phyloP scores from a whole-genome alignment of 1,140 invertebrate genomes.

The Lasaia peninsularis region DNA sequence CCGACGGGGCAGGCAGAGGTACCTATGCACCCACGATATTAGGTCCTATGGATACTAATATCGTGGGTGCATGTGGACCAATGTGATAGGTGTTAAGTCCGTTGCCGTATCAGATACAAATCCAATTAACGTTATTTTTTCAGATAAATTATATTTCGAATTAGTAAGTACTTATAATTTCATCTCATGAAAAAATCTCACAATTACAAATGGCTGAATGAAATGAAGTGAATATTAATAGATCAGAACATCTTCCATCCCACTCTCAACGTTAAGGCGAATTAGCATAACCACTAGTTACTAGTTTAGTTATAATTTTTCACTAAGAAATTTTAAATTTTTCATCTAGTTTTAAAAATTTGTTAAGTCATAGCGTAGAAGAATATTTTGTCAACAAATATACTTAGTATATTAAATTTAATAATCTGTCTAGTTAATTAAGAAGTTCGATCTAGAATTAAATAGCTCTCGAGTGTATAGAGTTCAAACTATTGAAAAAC shows the following conservation, averaged over 20 bases:
- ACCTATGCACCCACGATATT: too few relatives aligned
- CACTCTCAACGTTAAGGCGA: slow-evolving; percentile 50
- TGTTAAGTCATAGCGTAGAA: slow-evolving; percentile 68
- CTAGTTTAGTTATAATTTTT: slow-evolving; percentile 52
- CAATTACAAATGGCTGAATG: neutral
- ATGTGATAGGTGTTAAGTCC: too few relatives aligned
- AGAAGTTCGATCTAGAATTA: slow-evolving; percentile 49
- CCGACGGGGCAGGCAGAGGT: too few relatives aligned
- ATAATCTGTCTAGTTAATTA: slow-evolving; percentile 41
- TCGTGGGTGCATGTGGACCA: too few relatives aligned
- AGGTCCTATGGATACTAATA: too few relatives aligned
- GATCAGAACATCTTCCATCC: slow-evolving; percentile 29
- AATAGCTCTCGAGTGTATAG: slow-evolving; percentile 44
- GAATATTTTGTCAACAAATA: slow-evolving; percentile 71
- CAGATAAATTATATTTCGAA: neutral
- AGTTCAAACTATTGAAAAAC: slow-evolving; percentile 54
- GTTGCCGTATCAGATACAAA: too few relatives aligned
- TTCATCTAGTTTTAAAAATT: slow-evolving; percentile 62
- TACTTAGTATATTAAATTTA: slow-evolving; percentile 29
- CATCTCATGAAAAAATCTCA: neutral
- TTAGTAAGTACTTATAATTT: too few relatives aligned
- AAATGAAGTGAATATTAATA: neutral
- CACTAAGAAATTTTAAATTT: slow-evolving; percentile 60
- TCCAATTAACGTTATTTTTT: too few relatives aligned
- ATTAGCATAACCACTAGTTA: slow-evolving; percentile 47